These are phyloP conservation scores for Epirrhoe alternata DNA, from an alignment of 2,888 invertebrate genomes.

Conservation along the genomic window DNA sequence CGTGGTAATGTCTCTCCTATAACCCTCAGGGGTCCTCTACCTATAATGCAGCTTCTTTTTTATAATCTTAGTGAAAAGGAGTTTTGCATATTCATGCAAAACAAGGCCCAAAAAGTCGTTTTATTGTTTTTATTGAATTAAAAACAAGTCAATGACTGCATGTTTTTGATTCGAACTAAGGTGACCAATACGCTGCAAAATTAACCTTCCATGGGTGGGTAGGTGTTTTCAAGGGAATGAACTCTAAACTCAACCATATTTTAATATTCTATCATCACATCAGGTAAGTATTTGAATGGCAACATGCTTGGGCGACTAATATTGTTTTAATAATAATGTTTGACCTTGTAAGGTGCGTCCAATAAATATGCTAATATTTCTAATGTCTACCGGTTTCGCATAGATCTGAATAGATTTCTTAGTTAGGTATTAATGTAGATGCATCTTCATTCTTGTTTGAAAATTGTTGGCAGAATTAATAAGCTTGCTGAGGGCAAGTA, in stretches of 20 bases:
- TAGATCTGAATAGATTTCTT: neutral
- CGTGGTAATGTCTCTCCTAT: no score
- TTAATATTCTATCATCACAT: neutral
- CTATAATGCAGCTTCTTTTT: no score
- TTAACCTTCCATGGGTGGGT: conserved; percentile 5
- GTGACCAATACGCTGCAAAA: neutral
- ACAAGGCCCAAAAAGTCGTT: no score
- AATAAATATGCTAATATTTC: neutral
- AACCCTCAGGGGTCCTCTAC: no score
- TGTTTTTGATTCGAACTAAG: conserved; percentile 1
- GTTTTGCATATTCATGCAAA: no score
- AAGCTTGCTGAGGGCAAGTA: neutral
- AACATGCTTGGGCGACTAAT: neutral
- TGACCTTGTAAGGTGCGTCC: neutral
- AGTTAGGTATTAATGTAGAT: neutral
- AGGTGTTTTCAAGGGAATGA: neutral
- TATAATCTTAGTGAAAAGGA: no score
- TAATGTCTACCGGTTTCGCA: neutral
- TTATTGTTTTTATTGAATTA: no score
- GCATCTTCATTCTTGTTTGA: neutral
- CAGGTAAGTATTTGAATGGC: neutral
- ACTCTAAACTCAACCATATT: neutral
- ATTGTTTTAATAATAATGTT: neutral
- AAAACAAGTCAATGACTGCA: neutral
- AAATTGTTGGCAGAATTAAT: neutral